Evolutionary conservation across 2,888 invertebrate genomes (phyloP).

Genomic region (Pemphredon lugubris): DNA sequence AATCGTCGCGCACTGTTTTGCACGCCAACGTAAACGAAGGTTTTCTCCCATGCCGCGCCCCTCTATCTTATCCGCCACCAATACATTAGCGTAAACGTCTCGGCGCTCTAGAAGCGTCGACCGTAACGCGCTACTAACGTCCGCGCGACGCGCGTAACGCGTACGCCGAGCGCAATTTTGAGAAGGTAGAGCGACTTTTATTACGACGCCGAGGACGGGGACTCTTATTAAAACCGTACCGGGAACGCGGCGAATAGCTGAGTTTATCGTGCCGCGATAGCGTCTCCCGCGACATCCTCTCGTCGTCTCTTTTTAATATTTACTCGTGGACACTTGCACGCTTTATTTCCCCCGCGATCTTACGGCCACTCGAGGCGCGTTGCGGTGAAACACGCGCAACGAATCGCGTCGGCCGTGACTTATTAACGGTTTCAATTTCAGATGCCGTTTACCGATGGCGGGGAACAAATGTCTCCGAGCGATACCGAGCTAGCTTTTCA

Average conservation of each 20-base stretch:
- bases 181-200: constrained; percentile 7
- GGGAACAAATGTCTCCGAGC: constrained; percentile 16
- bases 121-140: constrained; percentile 4
- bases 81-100: constrained; percentile 48
- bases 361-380: constrained; percentile 4
- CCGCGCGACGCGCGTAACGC: neutral
- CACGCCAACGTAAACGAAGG: constrained; percentile 40
- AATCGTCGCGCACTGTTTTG: constrained; percentile 43
- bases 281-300: too few relatives aligned
- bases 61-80: constrained; percentile 51
- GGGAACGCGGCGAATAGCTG: constrained; percentile 28
- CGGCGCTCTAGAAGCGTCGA: constrained; percentile 18
- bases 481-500: too few relatives aligned
- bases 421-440: neutral
- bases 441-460: constrained; percentile 1
- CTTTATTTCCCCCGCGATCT: constrained; percentile 14
- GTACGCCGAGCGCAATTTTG: neutral
- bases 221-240: constrained; percentile 18
- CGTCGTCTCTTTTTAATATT: too few relatives aligned
- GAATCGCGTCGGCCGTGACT: constrained; percentile 12
- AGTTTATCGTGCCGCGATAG: constrained; percentile 25
- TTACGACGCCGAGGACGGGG: constrained; percentile 2
- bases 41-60: constrained; percentile 39
- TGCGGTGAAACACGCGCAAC: constrained; percentile 15
- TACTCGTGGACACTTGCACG: too few relatives aligned